These are phyloP conservation scores for Microtus ochrogaster DNA, from an alignment of 2,113 vertebrate genomes.

Conservation along the genomic window DNA sequence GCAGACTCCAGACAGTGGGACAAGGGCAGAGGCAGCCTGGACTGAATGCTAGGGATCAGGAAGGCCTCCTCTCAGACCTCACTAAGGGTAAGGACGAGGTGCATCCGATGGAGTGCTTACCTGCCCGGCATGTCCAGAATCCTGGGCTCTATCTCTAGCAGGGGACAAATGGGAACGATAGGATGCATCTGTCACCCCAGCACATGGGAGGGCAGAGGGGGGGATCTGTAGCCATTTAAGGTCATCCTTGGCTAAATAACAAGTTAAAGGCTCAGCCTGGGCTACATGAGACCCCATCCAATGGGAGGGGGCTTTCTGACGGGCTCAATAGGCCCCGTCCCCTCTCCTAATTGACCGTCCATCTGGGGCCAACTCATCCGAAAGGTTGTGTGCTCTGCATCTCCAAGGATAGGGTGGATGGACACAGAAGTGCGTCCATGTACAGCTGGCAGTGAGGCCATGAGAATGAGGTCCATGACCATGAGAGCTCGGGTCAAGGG, in stretches of 20 bases:
- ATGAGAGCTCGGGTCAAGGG: no score
- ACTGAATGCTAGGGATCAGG: background rate
- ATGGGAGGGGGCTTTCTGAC: background rate
- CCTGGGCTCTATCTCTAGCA: accelerated
- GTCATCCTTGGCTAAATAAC: background rate
- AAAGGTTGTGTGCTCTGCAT: no score
- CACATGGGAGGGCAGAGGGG: background rate
- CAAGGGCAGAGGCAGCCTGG: background rate
- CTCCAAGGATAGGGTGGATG: no score
- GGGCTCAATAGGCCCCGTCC: no score
- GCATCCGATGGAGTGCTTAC: no score
- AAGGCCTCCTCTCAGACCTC: no score
- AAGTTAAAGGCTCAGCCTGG: no score
- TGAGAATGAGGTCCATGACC: no score
- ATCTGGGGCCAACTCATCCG: no score
- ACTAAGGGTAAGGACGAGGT: background rate
- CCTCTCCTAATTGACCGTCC: no score
- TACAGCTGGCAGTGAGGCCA: no score
- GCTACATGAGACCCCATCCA: background rate
- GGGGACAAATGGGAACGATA: accelerated
- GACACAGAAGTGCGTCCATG: no score
- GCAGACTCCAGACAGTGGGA: background rate
- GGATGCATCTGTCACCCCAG: background rate
- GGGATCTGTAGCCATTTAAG: background rate
- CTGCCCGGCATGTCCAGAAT: background rate